Conservation (phyloP, 1,140 invertebrate genomes). For the Aphaenogaster ashmeadi region DNA sequence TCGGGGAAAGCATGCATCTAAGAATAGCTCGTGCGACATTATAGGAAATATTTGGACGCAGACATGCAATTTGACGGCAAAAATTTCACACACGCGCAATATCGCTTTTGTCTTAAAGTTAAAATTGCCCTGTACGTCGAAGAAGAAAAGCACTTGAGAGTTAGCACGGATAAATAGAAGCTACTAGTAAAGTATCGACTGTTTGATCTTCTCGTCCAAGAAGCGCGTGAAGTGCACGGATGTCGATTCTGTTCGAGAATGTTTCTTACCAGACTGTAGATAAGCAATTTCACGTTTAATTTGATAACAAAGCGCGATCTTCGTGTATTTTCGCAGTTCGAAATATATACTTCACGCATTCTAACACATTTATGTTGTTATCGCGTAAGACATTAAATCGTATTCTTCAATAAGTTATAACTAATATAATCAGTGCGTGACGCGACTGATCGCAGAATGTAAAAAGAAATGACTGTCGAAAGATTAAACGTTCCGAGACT, state of each 20-base stretch:
- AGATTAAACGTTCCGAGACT: slow-evolving; percentile 75
- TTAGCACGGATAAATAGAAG: slow-evolving; percentile 1
- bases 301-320: slow-evolving; percentile 4
- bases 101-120: not conserved
- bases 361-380: not conserved
- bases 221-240: not conserved
- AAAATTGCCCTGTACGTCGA: not conserved
- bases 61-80: not conserved
- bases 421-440: not conserved
- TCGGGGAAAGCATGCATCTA: not conserved
- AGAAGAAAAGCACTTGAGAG: not conserved
- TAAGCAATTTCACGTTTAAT: slow-evolving; percentile 23
- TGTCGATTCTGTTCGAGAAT: not conserved
- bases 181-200: not conserved
- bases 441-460: not conserved
- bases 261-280: not conserved
- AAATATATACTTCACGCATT: not conserved
- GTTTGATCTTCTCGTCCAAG: slow-evolving; percentile 9
- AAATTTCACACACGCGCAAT: not conserved
- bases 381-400: slow-evolving; percentile 14
- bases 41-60: slow-evolving; percentile 32
- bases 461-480: slow-evolving; percentile 30
- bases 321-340: not conserved
- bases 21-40: slow-evolving; percentile 24
- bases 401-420: not conserved